phyloP scores from a whole-genome alignment of 1,140 invertebrate species.

The Meloidogyne hapla region DNA sequence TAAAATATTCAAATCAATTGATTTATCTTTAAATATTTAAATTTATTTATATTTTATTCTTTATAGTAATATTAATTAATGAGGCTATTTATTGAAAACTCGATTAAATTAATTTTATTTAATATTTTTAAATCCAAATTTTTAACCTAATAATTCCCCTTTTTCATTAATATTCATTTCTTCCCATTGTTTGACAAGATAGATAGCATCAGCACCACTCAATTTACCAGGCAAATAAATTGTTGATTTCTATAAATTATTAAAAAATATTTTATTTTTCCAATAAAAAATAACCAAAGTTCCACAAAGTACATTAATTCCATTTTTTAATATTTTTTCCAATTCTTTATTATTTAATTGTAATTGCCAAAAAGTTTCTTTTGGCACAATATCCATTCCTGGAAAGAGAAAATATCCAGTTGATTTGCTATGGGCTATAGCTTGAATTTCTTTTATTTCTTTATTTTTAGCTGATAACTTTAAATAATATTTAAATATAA shows the following conservation, averaged over 20 bases:
- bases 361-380: not conserved
- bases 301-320: not conserved
- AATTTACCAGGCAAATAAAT: not conserved
- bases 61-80: too few species aligned
- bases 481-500: not conserved
- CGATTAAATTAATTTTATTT: too few species aligned
- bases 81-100: too few species aligned
- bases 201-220: not conserved
- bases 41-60: too few species aligned
- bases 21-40: not conserved
- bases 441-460: not conserved
- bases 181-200: not conserved
- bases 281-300: not conserved
- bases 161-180: not conserved
- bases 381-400: constrained; percentile 2
- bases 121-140: too few species aligned
- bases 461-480: not conserved
- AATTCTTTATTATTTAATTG: constrained; percentile 2
- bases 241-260: not conserved
- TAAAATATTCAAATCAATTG: not conserved
- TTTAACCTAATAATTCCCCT: not conserved
- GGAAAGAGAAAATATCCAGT: not conserved
- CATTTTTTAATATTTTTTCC: not conserved
- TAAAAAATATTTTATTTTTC: not conserved
- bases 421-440: not conserved